Percentiles rank a stretch among this genome's conserved stretches.
Evolutionary conservation across 2,113 vertebrate genomes (phyloP).

Genomic region (Falcunculus frontatus): DNA sequence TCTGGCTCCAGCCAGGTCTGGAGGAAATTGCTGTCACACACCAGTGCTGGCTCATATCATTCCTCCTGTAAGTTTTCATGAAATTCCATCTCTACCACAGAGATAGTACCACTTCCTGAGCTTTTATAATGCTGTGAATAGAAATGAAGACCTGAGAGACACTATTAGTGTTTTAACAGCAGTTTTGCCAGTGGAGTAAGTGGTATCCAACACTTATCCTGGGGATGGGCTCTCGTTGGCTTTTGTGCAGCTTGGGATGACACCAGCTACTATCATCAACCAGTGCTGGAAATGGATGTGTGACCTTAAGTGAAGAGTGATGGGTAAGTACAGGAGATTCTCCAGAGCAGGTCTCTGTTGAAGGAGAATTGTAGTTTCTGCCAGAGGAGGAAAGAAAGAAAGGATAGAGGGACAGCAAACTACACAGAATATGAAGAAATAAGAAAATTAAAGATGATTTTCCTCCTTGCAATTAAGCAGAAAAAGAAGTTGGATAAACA

Average conservation of each 20-base stretch:
- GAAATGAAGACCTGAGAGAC: background rate
- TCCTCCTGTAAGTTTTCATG: background rate
- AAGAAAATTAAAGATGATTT: background rate
- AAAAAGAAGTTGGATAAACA: background rate
- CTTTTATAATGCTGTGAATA: background rate
- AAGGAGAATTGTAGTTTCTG: background rate
- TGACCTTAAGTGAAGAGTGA: background rate
- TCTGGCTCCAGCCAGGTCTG: background rate
- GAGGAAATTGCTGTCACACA: background rate
- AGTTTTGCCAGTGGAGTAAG: background rate
- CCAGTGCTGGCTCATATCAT: rapidly evolving
- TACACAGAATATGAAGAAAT: background rate
- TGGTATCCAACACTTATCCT: background rate
- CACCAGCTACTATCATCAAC: background rate
- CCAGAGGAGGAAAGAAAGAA: background rate
- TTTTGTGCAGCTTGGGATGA: background rate
- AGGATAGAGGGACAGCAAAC: rapidly evolving
- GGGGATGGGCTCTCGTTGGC: background rate
- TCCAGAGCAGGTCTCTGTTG: background rate
- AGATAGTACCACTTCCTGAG: background rate
- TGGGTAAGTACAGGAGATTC: background rate
- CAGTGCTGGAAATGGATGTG: background rate
- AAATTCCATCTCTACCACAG: background rate
- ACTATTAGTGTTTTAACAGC: background rate
- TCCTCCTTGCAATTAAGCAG: background rate